phyloP scores from a whole-genome alignment of 1,140 invertebrate species.

The Metaphire vulgaris region DNA sequence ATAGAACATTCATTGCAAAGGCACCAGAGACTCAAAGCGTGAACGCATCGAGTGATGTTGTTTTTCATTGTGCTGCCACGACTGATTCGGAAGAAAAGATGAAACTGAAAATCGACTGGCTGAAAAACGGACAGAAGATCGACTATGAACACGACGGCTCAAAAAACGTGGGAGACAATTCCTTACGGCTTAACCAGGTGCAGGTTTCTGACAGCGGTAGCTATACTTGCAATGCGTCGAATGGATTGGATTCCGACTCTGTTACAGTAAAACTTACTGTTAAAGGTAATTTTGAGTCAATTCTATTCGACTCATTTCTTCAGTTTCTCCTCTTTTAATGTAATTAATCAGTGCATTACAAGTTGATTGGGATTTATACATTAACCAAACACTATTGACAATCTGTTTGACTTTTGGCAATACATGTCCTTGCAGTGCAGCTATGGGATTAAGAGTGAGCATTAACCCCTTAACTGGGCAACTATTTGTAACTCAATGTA shows the following conservation, averaged over 20 bases:
- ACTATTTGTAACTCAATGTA: too few species aligned
- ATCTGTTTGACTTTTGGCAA: too few species aligned
- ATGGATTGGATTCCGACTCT: constrained; percentile 73
- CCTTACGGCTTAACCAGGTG: background rate
- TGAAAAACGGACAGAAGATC: constrained; percentile 72
- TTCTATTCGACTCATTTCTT: too few species aligned
- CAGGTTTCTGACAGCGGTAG: constrained; percentile 65
- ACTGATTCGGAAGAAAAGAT: constrained; percentile 32
- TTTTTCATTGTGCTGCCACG: constrained; percentile 32
- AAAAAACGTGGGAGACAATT: constrained; percentile 43
- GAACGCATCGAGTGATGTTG: constrained; percentile 24
- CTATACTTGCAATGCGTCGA: constrained; percentile 89
- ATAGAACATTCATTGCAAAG: background rate
- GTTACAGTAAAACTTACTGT: constrained; percentile 83
- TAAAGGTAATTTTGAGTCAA: constrained; percentile 64
- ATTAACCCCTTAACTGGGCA: too few species aligned
- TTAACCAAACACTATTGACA: too few species aligned
- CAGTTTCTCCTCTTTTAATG: too few species aligned
- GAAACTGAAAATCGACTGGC: constrained; percentile 73
- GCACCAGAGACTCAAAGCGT: constrained; percentile 6
- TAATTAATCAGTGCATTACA: too few species aligned
- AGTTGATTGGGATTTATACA: too few species aligned
- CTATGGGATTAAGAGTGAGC: too few species aligned
- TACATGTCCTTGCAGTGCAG: too few species aligned
- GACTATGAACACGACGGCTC: constrained; percentile 76